Conservation (phyloP, 2,888 invertebrate species). For the Taenaris catops region DNA sequence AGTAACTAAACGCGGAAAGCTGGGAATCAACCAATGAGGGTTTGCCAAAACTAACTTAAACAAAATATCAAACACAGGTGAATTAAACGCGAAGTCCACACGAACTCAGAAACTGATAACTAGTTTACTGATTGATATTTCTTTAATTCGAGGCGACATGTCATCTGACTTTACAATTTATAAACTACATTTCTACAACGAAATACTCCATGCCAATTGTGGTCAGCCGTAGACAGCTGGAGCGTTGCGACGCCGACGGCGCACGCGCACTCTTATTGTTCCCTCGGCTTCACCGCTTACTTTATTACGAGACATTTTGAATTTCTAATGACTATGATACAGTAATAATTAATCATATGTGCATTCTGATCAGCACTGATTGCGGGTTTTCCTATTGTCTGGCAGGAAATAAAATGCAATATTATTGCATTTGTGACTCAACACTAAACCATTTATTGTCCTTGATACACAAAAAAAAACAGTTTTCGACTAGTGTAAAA, state of each 20-base stretch:
- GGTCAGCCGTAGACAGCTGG: slow-evolving; percentile 53
- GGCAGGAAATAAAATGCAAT: slow-evolving; percentile 1
- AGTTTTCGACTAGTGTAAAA: no score
- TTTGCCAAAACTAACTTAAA: no score
- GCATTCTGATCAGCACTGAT: slow-evolving; percentile 17
- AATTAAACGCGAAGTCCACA: no score
- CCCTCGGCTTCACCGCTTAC: slow-evolving; percentile 39
- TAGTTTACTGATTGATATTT: no score
- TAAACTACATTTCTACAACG: slow-evolving; percentile 3
- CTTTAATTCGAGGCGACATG: slow-evolving; percentile 1
- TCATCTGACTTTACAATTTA: slow-evolving; percentile 3
- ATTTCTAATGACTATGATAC: slow-evolving; percentile 53
- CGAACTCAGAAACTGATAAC: no score
- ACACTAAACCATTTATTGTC: no score
- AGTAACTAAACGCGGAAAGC: no score
- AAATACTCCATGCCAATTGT: slow-evolving; percentile 21
- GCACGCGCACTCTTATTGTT: slow-evolving; percentile 50
- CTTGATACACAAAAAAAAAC: no score
- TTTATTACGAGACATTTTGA: slow-evolving; percentile 46
- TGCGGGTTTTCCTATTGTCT: slow-evolving; percentile 13
- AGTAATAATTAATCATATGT: slow-evolving; percentile 32
- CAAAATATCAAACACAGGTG: no score
- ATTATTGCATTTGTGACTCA: no score
- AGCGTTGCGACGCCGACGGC: slow-evolving; percentile 67
- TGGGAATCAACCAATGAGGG: no score